phyloP scores from a whole-genome alignment of 2,888 invertebrate genomes.

The Tipula helvola region DNA sequence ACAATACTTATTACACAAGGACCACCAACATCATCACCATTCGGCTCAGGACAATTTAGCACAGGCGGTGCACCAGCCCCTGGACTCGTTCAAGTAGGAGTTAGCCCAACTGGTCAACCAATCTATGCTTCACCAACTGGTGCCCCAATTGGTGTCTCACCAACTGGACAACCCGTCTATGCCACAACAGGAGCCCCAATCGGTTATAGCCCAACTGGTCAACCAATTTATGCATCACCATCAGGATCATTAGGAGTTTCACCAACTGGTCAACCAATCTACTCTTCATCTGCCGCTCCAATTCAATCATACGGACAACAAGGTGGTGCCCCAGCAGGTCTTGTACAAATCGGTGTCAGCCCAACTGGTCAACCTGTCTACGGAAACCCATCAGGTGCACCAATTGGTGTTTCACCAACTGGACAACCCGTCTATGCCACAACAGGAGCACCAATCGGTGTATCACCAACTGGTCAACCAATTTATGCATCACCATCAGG shows the following conservation, averaged over 20 bases:
- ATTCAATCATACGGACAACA: not conserved
- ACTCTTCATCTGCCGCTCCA: not conserved
- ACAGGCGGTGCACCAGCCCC: not conserved
- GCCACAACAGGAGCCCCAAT: slow-evolving; percentile 5
- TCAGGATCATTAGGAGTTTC: not conserved
- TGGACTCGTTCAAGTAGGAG: not conserved
- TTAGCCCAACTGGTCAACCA: slow-evolving; percentile 6
- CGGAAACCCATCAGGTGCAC: not conserved
- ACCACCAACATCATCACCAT: not conserved
- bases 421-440: not conserved
- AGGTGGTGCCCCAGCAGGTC: not conserved
- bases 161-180: not conserved
- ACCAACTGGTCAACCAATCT: slow-evolving; percentile 5
- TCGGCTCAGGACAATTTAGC: not conserved
- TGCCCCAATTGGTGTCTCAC: not conserved
- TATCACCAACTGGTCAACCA: slow-evolving; percentile 5
- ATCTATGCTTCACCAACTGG: not conserved
- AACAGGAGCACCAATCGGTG: slow-evolving; percentile 4
- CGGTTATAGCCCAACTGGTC: not conserved
- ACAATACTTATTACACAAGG: not conserved
- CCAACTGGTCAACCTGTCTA: slow-evolving; percentile 6
- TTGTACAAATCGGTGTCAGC: not conserved
- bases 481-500: not conserved
- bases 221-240: slow-evolving; percentile 4
- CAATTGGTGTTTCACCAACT: not conserved